Percentiles rank a stretch among this genome's conserved stretches.
Conservation (phyloP, 2,113 vertebrate genomes). For the Puffinus mauretanicus region DNA sequence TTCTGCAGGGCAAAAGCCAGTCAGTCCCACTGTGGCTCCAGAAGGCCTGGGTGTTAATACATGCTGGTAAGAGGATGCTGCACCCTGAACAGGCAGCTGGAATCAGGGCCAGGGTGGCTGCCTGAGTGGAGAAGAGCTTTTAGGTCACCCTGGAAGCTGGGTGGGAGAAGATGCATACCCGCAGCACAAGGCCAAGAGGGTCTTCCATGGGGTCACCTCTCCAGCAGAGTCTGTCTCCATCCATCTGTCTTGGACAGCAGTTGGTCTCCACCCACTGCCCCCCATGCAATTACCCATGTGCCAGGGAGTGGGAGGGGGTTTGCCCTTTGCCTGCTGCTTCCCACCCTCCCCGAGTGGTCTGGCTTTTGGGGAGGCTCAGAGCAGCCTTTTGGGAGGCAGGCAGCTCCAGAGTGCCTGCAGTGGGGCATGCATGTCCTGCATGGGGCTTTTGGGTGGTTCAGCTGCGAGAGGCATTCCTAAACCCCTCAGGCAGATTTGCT, state of each 20-base stretch:
- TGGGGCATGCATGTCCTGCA: not conserved
- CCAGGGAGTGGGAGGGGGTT: not conserved
- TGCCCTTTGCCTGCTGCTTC: not conserved
- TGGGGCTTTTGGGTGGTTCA: not conserved
- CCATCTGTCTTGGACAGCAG: not conserved
- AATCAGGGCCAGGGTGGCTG: not conserved
- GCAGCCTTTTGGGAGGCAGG: not conserved
- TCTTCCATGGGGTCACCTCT: not conserved
- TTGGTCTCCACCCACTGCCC: no score
- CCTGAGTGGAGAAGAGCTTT: not conserved
- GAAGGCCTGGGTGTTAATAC: not conserved
- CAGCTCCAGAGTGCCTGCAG: not conserved
- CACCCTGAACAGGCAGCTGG: not conserved
- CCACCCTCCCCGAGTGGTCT: fast-evolving
- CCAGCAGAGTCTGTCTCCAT: not conserved
- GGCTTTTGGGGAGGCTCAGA: not conserved
- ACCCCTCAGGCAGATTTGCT: not conserved
- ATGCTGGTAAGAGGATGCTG: not conserved
- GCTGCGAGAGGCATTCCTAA: not conserved
- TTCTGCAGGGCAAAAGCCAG: not conserved
- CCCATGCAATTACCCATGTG: not conserved
- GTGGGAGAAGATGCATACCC: not conserved
- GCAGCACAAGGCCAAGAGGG: no score
- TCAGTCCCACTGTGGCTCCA: not conserved
- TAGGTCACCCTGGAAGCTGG: not conserved